Percentiles rank a stretch among this genome's conserved stretches.
Evolutionary conservation across 2,888 invertebrate genomes (phyloP).

Genomic region (Epistrophe grossulariae): DNA sequence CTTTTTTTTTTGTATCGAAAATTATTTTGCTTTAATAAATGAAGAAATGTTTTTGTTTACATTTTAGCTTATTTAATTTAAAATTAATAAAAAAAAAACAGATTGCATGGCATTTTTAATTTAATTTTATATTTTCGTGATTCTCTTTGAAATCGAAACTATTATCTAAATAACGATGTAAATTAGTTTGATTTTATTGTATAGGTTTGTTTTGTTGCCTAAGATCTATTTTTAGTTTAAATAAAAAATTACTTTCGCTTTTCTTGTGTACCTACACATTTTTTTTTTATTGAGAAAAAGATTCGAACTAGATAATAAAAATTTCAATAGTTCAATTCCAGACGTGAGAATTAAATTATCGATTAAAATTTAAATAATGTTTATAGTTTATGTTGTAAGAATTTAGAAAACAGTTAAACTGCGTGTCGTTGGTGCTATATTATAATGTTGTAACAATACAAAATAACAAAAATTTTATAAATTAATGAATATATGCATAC

Average conservation of each 20-base stretch:
- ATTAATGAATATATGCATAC: slow-evolving; percentile 8
- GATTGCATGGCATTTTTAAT: neutral
- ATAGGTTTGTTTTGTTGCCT: slow-evolving; percentile 38
- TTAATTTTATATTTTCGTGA: neutral
- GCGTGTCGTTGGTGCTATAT: neutral
- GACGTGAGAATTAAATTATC: neutral
- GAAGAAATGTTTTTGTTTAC: neutral
- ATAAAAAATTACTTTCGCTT: slow-evolving; percentile 62
- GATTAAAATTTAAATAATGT: slow-evolving; percentile 18
- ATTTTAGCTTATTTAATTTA: neutral
- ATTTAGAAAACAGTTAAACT: neutral
- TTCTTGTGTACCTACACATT: slow-evolving; percentile 36
- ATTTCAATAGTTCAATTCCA: neutral
- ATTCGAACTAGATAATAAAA: neutral
- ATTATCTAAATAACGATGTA: slow-evolving; percentile 59
- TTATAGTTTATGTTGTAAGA: neutral
- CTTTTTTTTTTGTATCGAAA: neutral
- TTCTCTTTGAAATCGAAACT: slow-evolving; percentile 46
- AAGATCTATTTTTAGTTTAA: slow-evolving; percentile 18
- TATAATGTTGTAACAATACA: neutral
- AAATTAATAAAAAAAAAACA: no score
- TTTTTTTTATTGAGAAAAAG: neutral
- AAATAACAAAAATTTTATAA: neutral
- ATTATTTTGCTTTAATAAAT: neutral
- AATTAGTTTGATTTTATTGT: slow-evolving; percentile 55